phyloP scores from a whole-genome alignment of 2,888 invertebrate genomes.

The Synanthedon formicaeformis region DNA sequence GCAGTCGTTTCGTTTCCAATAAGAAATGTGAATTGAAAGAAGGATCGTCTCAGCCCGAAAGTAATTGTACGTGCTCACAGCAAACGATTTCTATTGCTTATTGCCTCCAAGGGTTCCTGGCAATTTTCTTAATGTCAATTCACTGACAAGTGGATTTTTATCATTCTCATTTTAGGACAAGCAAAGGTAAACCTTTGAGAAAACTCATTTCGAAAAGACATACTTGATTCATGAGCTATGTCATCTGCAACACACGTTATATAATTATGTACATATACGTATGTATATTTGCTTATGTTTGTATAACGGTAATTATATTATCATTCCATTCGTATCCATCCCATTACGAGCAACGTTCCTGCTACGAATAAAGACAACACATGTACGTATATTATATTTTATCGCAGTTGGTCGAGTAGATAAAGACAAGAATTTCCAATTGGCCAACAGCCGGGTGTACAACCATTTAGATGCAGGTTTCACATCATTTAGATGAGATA shows the following conservation, averaged over 20 bases:
- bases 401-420: too few species aligned
- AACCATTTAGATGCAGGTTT: too few species aligned
- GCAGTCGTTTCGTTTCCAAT: constrained; percentile 42
- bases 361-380: too few species aligned
- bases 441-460: too few species aligned
- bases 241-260: constrained; percentile 1
- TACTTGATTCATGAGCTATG: not conserved
- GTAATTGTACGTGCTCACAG: constrained; percentile 50
- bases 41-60: constrained; percentile 41
- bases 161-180: constrained; percentile 15
- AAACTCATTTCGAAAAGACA: constrained; percentile 6
- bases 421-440: too few species aligned
- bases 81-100: constrained; percentile 56
- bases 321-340: too few species aligned
- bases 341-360: too few species aligned
- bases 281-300: not conserved
- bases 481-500: too few species aligned
- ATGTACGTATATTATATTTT: too few species aligned
- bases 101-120: constrained; percentile 44
- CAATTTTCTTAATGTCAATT: constrained; percentile 51
- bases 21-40: constrained; percentile 51
- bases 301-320: too few species aligned
- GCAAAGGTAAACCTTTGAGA: constrained; percentile 3
- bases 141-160: constrained; percentile 48
- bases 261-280: not conserved